phyloP scores from a whole-genome alignment of 53 echinoderm and acorn worm species.

The Stichopus horrens region DNA sequence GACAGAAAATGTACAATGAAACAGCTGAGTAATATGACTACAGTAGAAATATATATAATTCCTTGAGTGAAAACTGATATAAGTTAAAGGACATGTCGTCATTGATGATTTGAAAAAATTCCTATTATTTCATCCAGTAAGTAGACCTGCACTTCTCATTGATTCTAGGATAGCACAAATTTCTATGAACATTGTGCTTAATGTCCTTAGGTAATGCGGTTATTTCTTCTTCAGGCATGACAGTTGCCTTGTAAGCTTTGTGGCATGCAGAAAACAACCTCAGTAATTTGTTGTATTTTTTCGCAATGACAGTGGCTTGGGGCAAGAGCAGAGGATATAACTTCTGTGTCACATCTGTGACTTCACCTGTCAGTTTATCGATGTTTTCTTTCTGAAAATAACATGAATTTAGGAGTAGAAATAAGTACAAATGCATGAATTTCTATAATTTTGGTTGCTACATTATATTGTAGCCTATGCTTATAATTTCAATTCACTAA shows the following conservation, averaged over 20 bases:
- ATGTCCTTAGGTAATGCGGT: background rate
- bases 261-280: conserved; percentile 14
- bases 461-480: too few species aligned
- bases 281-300: too few species aligned
- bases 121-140: background rate
- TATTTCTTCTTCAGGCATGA: conserved; percentile 1
- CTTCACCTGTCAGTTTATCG: background rate
- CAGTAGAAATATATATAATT: too few species aligned
- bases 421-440: too few species aligned
- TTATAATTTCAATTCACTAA: too few species aligned
- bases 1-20: background rate
- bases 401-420: background rate
- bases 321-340: background rate
- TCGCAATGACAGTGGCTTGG: background rate
- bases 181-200: too few species aligned
- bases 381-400: conserved; percentile 22
- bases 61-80: background rate
- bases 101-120: background rate
- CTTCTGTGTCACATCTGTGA: background rate
- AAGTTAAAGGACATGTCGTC: background rate
- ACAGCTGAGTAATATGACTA: too few species aligned
- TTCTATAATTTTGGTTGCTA: too few species aligned
- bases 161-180: too few species aligned
- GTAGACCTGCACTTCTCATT: background rate
- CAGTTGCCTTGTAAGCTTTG: background rate